These are phyloP conservation scores for Chesias legatella DNA, from an alignment of 2,888 invertebrate species.

Conservation along the genomic window DNA sequence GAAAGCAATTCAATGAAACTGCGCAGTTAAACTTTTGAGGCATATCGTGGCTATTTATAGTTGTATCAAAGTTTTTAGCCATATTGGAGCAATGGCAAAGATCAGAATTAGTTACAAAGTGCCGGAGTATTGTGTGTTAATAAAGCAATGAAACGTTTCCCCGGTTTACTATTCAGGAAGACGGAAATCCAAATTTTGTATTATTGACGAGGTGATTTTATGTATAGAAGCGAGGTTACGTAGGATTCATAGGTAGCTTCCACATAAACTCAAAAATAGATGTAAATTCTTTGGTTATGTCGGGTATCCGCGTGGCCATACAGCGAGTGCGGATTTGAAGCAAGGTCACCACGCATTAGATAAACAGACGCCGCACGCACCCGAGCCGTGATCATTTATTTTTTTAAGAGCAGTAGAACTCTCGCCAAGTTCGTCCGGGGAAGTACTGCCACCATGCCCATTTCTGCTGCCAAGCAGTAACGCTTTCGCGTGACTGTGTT, in stretches of 20 bases:
- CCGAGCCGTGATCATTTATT: constrained; percentile 36
- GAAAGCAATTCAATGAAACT: constrained; percentile 1
- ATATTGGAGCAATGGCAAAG: constrained; percentile 9
- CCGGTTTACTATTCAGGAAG: constrained; percentile 5
- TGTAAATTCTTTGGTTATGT: constrained; percentile 18
- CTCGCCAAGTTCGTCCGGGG: too few relatives aligned
- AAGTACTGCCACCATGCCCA: too few relatives aligned
- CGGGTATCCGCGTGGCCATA: constrained; percentile 42
- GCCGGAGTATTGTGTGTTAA: constrained; percentile 36
- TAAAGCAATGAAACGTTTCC: constrained; percentile 13
- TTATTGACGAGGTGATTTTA: background rate
- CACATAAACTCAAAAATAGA: constrained; percentile 9
- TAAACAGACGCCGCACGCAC: constrained; percentile 43
- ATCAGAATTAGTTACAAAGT: constrained; percentile 23
- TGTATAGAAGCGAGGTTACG: background rate
- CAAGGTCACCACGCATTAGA: constrained; percentile 53
- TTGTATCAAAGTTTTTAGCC: background rate
- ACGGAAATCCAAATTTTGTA: background rate
- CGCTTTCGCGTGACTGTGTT: too few relatives aligned
- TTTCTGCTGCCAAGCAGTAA: too few relatives aligned
- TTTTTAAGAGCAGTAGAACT: too few relatives aligned
- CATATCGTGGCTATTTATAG: background rate
- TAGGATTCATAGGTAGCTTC: background rate
- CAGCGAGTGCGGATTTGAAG: constrained; percentile 45
- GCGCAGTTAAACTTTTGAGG: constrained; percentile 6